Evolutionary conservation across 1,140 invertebrate genomes (phyloP).

Genomic region (Zaprionus kolodkinae): DNA sequence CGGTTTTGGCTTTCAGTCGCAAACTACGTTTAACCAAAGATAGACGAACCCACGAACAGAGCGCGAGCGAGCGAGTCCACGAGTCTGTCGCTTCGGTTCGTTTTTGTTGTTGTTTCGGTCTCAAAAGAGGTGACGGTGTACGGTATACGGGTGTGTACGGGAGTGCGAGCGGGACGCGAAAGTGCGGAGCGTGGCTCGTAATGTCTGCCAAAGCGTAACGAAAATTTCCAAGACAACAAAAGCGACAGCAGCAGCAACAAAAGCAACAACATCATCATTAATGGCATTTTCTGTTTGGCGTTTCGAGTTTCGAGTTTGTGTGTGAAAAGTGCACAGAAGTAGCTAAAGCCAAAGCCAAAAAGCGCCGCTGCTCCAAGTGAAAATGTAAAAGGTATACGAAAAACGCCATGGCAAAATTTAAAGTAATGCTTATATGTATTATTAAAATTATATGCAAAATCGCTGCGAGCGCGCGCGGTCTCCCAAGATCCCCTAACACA

Average conservation of each 20-base stretch:
- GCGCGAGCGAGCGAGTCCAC: conserved; percentile 18
- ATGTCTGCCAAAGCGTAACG: conserved; percentile 81
- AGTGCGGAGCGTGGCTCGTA: conserved; percentile 75
- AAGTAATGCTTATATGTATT: conserved; percentile 20
- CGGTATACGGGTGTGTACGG: too few species aligned
- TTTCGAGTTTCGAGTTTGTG: conserved; percentile 70
- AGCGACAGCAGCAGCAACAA: conserved; percentile 20
- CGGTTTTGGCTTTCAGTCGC: conserved; percentile 61
- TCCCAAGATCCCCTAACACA: too few species aligned
- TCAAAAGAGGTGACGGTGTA: conserved; percentile 22
- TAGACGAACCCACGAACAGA: conserved; percentile 48
- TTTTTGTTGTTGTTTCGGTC: conserved; percentile 39
- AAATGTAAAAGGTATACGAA: conserved; percentile 70
- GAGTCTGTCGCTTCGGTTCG: conserved; percentile 46
- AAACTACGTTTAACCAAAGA: conserved; percentile 75
- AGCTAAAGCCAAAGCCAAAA: conserved; percentile 20
- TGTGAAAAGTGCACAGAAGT: conserved; percentile 75
- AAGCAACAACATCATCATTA: conserved; percentile 60
- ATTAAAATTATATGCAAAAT: conserved; percentile 38
- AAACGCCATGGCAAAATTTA: conserved; percentile 26
- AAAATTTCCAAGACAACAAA: conserved; percentile 65
- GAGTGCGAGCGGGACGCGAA: background rate
- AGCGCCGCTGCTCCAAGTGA: conserved; percentile 35
- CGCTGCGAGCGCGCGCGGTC: conserved; percentile 4
- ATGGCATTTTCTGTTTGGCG: conserved; percentile 74